Evolutionary conservation across 2,797 vertebrate species (phyloP), one percentile per base, ranked within the genome.

Genomic region (Hippoglossus hippoglossus): DNA sequence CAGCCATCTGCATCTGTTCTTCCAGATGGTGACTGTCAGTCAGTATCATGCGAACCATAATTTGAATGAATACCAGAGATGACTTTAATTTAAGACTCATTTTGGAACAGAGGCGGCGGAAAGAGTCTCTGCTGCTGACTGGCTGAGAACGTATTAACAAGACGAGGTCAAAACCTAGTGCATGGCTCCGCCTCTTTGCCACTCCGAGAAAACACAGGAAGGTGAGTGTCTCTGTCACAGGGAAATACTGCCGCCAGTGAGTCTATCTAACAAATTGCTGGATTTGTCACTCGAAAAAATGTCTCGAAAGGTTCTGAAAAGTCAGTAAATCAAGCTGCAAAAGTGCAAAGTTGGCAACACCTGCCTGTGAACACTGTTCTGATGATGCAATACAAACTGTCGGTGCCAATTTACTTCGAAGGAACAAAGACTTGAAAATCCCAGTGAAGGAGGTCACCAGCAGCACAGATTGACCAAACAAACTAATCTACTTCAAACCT

Each of bases 11-110:
- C 73, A 79, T 85, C 77, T 80, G 63, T 73, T 79, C 58, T 39
- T 41, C 83, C 72, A 79, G 71, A 85, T 51, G 69, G 61, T 80
- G 79, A 71, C 67, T 75, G 73, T 79, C 82, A 87, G 18, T 46
- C 44, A 16, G 83, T 26, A 49, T 39, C 54, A 70, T 65, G 59
- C 72, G 74, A 82, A 84, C 60, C 50, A 21, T 60, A 78, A 79
- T 72, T 52, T 60, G 36, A 79, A 84, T 61, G 56, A 84, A 87
- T 54, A 84, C 47, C 56, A 67, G 58, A 67, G 58, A 82, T 57
- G 36, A 62, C 53, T 86, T 85, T 44, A 77, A 81, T 84, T 86
- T 77, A 47, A 75, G 60, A 51, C 55, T 81, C 18, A 54, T 83
- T 90, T 73, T 58, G 77, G 91, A 81, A 82, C 51, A 59, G 47